Evolutionary conservation across 2,888 invertebrate species (phyloP).

Genomic region (Tubulanus polymorphus): DNA sequence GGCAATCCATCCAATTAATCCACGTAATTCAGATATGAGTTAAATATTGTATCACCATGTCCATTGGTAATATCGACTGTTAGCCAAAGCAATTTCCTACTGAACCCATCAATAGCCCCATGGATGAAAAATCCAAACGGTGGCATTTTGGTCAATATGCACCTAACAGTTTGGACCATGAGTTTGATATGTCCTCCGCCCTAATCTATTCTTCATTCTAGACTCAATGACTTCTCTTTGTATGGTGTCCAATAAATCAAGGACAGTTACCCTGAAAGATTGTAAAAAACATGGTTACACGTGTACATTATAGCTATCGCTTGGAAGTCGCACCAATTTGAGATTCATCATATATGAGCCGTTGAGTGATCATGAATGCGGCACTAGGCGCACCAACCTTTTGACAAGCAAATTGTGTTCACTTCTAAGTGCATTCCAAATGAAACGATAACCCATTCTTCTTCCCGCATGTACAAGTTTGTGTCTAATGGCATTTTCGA

Average conservation of each 20-base stretch:
- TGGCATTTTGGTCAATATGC: constrained; percentile 20
- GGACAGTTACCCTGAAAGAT: constrained; percentile 1
- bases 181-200: constrained; percentile 12
- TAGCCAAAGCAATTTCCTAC: constrained; percentile 20
- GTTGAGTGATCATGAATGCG: too few relatives aligned
- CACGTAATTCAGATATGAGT: constrained; percentile 15
- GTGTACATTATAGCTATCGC: constrained; percentile 9
- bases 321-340: too few relatives aligned
- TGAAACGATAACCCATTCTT: too few relatives aligned
- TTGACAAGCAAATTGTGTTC: too few relatives aligned
- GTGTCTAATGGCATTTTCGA: too few relatives aligned
- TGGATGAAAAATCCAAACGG: constrained; percentile 17
- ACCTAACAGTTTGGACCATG: constrained; percentile 20
- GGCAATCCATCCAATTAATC: constrained; percentile 14
- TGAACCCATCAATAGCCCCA: constrained; percentile 22
- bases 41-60: constrained; percentile 15
- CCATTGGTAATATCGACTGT: constrained; percentile 17
- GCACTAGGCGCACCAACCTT: too few relatives aligned
- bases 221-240: constrained; percentile 13
- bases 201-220: constrained; percentile 12
- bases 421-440: too few relatives aligned
- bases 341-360: too few relatives aligned
- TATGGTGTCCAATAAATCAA: constrained; percentile 7
- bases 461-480: too few relatives aligned
- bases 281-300: neutral